phyloP scores from a whole-genome alignment of 2,888 invertebrate genomes.

The Heteromyza rotundicornis region DNA sequence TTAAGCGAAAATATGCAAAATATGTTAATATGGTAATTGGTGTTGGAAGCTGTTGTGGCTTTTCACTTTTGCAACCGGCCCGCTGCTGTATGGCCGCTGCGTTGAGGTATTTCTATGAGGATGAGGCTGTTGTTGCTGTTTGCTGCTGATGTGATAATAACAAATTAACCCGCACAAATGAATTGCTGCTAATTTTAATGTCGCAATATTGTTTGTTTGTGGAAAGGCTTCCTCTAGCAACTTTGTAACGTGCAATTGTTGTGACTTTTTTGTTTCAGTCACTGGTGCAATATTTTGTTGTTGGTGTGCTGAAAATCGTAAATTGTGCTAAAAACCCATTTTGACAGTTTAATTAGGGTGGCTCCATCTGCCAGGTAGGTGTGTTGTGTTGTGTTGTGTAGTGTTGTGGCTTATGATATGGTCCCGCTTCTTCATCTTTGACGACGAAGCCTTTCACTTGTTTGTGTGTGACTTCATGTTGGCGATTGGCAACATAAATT shows the following conservation, averaged over 20 bases:
- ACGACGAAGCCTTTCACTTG: constrained; percentile 16
- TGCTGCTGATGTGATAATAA: constrained; percentile 25
- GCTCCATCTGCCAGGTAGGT: constrained; percentile 1
- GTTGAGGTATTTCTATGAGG: not conserved
- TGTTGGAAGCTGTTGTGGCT: too few relatives aligned
- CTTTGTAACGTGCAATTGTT: not conserved
- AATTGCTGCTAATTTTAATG: constrained; percentile 23
- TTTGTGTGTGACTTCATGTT: too few relatives aligned
- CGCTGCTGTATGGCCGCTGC: not conserved
- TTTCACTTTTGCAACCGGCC: not conserved
- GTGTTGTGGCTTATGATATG: too few relatives aligned
- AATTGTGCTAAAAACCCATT: constrained; percentile 24
- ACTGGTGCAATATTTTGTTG: not conserved
- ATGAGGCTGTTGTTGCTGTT: constrained; percentile 5
- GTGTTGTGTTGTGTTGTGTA: not conserved
- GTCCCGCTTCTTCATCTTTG: not conserved
- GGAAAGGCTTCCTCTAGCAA: not conserved
- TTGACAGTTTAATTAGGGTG: constrained; percentile 52
- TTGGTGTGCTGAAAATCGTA: not conserved
- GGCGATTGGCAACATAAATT: constrained; percentile 12
- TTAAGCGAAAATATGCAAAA: not conserved
- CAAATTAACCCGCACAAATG: constrained; percentile 20
- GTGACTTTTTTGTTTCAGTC: constrained; percentile 7
- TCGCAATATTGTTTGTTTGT: not conserved
- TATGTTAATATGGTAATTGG: constrained; percentile 13